These are phyloP conservation scores for Sterna hirundo DNA, from an alignment of 2,113 vertebrate genomes.

Conservation along the genomic window DNA sequence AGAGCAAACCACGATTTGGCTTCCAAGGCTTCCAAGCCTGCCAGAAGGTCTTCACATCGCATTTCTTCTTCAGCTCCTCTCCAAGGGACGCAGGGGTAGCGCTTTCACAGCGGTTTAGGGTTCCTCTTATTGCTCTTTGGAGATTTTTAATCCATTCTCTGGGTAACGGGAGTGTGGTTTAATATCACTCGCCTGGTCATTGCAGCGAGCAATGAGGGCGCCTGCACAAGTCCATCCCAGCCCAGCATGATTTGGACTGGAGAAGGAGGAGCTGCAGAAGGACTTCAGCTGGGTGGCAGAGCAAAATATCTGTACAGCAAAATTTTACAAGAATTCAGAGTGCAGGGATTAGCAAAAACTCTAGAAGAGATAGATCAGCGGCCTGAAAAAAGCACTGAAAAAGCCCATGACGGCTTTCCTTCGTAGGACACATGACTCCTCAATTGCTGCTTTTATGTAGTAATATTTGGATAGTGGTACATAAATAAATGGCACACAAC, in stretches of 20 bases:
- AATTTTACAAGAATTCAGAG: not conserved
- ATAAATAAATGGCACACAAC: not conserved
- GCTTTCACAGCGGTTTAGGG: not conserved
- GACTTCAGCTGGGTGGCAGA: not conserved
- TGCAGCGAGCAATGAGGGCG: not conserved
- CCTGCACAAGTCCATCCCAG: not conserved
- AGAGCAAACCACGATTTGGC: not conserved
- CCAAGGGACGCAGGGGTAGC: not conserved
- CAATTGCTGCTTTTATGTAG: not conserved
- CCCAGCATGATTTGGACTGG: not conserved
- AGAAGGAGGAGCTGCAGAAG: not conserved
- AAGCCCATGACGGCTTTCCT: not conserved
- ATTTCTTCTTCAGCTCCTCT: not conserved
- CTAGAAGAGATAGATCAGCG: not conserved
- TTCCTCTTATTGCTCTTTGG: not conserved
- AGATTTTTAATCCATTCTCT: not conserved
- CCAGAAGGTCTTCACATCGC: not conserved
- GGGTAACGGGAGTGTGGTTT: not conserved
- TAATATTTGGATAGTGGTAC: not conserved
- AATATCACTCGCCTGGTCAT: not conserved
- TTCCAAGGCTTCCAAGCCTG: not conserved
- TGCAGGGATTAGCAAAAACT: not conserved
- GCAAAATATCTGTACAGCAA: accelerated
- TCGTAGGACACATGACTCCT: not conserved
- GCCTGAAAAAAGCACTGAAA: not conserved